Base-by-base conservation (phyloP, 92 coral and sea anemone genomes). In the Micromussa lordhowensis region DNA sequence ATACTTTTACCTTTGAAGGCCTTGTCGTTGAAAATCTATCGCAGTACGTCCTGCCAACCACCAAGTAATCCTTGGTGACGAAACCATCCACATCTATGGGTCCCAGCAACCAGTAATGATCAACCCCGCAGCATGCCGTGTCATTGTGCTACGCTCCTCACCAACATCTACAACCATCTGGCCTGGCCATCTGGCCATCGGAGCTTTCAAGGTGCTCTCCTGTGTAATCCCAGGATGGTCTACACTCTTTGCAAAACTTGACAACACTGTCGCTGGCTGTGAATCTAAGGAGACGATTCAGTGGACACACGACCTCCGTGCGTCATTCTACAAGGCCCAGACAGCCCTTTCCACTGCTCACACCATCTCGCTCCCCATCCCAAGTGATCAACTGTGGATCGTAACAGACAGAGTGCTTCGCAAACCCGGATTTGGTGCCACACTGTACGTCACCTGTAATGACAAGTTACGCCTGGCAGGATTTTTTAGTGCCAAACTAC, bases 11-110 rank as follows among this genome's bases (percentile, higher is more conserved):
- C n/a, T n/a, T n/a, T n/a, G n/a, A n/a, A n/a, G n/a, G n/a, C n/a
- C n/a, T n/a, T n/a, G 90, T 91, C 75, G 94, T 93, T 26, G 86
- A 91, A 85, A 34, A 91, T 53, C 94, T 93, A 83, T 92, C 8
- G 81, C 96, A 26, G 94, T 94, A 72, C 92, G 96, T 74, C 91
- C 91, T 12, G 91, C 92, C 40, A 91, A 87, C 58, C 85, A 86
- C 77, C 87, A 91, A 66, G 54, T 91, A 24, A 91, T 91, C 36
- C 75, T 75, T 35, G 78, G 81, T 30, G 87, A 88, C 38, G 92
- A 87, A 51, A 38, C 89, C 59, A 34, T 59, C 44, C 81, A 64
- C 53, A 85, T 68, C 40, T 90, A 90, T 58, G 87, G 89, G 14
- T 89, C 88, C 49, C 22, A 21, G 36, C 36, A 73, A 5, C 85